Evolutionary conservation across 2,797 vertebrate species (phyloP), one percentile per base, ranked within the genome.

Genomic region (Semotilus atromaculatus): DNA sequence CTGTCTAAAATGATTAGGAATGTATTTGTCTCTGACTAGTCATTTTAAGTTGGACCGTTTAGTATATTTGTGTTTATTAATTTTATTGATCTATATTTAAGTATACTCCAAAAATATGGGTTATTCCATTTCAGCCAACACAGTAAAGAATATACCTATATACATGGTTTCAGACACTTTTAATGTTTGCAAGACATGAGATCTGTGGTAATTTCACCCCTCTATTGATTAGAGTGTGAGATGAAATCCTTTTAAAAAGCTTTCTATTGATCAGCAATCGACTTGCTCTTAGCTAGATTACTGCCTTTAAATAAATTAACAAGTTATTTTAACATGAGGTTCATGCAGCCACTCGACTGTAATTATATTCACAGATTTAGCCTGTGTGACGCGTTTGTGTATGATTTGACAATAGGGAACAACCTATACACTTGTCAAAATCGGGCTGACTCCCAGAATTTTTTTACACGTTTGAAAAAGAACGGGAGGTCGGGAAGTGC

Each of bases 161-260:
- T n/a, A 64, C 21, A 40, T 34, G 31, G 29, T n/a, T 68, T 68
- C 45, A 81, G 34, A 34, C 45, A 38, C 82, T 78, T 60, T 26
- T 60, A 40, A 66, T 64, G 40, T 64, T 72, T 34, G 66, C 14
- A 58, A 71, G 66, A 58, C 74, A 71, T 62, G 51, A 64, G 23
- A 84, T 83, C 38, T 71, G 53, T 72, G 19, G 29, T 72, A 36
- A 51, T 71, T 62, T 78, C 19, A 84, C 75, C 53, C 36, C 67
- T 62, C 86, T 88, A 92, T 92, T 90, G 84, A 93, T 91, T 70
- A 81, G 62, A 87, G 86, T 76, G 89, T 19, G 23, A 53, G 48
- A 86, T 72, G 76, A 74, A 84, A 87, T 74, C 58, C 53, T 82
- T 79, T 81, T 83, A 85, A 87, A 90, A 89, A 76, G 79, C 34